These are phyloP conservation scores for Pseudomugil gertrudae DNA, from an alignment of 2,797 vertebrate genomes.

Conservation along the genomic window DNA sequence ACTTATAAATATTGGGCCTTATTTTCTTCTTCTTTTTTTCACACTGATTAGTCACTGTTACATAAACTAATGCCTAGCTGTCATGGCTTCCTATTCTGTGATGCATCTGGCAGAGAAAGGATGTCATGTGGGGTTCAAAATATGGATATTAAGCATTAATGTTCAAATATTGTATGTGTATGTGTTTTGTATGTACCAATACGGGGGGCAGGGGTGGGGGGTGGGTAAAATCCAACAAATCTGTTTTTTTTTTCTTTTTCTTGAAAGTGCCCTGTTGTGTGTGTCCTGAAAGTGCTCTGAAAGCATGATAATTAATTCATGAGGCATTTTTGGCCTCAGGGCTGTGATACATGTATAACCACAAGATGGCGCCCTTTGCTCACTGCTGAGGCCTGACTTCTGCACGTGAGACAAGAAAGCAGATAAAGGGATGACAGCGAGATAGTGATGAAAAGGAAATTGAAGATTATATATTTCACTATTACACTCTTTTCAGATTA, in stretches of 20 bases:
- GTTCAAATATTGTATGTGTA: not conserved
- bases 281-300: conserved; percentile 14
- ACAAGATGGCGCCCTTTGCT: conserved; percentile 78
- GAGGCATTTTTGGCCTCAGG: not conserved
- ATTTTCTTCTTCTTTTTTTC: conserved; percentile 13
- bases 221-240: too few species aligned
- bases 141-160: conserved; percentile 1
- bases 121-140: not conserved
- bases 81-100: conserved; percentile 11
- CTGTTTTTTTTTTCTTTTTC: not conserved
- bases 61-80: not conserved
- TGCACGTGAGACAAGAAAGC: conserved; percentile 11
- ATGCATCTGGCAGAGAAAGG: conserved; percentile 5
- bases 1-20: conserved; percentile 14
- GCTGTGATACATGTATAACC: conserved; percentile 31
- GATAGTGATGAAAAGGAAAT: conserved; percentile 27
- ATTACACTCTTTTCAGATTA: conserved; percentile 10
- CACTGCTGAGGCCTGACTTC: conserved; percentile 36
- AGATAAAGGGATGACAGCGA: conserved; percentile 42
- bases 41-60: conserved; percentile 37
- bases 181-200: not conserved
- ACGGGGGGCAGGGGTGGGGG: too few species aligned
- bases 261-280: not conserved
- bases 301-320: not conserved
- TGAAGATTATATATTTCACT: conserved; percentile 25